Evolutionary conservation across 1,140 invertebrate genomes (phyloP).

Genomic region (Anoplolepis gracilipes): DNA sequence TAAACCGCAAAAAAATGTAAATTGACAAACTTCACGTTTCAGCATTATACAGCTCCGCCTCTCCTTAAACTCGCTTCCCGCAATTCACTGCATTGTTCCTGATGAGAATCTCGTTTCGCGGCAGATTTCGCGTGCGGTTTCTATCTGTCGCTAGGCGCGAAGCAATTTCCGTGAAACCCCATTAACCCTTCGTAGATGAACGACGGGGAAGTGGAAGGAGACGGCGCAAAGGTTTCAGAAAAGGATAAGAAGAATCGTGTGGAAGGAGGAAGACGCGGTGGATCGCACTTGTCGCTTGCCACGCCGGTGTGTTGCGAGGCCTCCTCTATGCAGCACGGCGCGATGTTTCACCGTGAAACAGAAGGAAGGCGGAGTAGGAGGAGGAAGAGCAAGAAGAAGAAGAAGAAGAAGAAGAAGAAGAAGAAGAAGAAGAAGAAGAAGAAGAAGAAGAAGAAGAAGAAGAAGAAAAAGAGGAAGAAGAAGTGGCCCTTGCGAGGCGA

Average conservation of each 20-base stretch:
- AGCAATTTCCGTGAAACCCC: slow-evolving; percentile 78
- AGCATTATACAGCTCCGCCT: slow-evolving; percentile 32
- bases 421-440: slow-evolving; percentile 48
- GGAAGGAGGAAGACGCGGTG: slow-evolving; percentile 23
- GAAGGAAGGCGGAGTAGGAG: slow-evolving; percentile 54
- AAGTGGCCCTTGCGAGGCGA: slow-evolving; percentile 69
- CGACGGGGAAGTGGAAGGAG: slow-evolving; percentile 63
- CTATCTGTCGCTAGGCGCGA: slow-evolving; percentile 75
- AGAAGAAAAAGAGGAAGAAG: slow-evolving; percentile 65
- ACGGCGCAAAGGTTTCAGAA: slow-evolving; percentile 35
- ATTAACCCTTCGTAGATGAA: slow-evolving; percentile 78
- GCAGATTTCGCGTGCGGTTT: slow-evolving; percentile 60
- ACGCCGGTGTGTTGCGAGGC: slow-evolving; percentile 55
- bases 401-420: slow-evolving; percentile 37
- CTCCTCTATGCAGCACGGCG: slow-evolving; percentile 62
- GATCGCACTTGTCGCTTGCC: slow-evolving; percentile 74
- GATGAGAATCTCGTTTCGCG: slow-evolving; percentile 51
- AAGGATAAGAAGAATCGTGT: slow-evolving; percentile 59
- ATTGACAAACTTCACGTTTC: slow-evolving; percentile 36
- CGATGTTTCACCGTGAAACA: slow-evolving; percentile 59
- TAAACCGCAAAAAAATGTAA: slow-evolving; percentile 4
- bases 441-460: slow-evolving; percentile 46
- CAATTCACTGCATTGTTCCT: slow-evolving; percentile 48
- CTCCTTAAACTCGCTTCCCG: slow-evolving; percentile 29
- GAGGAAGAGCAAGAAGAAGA: slow-evolving; percentile 48